Percentiles rank a stretch among this genome's conserved stretches.
phyloP scores from a whole-genome alignment of 2,113 vertebrate genomes.

The Poecile atricapillus region DNA sequence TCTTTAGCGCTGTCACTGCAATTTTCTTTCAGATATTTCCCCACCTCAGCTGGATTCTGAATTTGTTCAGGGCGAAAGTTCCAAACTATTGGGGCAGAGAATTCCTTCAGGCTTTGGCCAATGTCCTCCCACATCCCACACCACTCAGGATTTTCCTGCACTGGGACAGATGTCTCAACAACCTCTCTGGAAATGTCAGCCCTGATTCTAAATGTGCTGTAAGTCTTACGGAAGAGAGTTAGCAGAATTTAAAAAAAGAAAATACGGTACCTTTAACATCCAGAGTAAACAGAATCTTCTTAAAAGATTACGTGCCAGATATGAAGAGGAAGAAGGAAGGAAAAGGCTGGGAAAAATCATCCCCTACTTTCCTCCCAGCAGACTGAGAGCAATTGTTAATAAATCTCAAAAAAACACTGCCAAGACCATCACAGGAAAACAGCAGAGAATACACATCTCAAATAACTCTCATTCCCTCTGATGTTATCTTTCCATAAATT shows the following conservation, averaged over 20 bases:
- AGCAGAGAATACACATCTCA: not conserved
- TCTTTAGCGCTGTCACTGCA: not conserved
- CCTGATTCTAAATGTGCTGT: not conserved
- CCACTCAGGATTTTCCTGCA: not conserved
- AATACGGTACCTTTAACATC: not conserved
- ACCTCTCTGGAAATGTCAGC: not conserved
- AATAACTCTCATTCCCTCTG: not conserved
- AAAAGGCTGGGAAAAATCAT: not conserved
- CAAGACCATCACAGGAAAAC: not conserved
- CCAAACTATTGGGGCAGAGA: not conserved
- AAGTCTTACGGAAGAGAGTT: not conserved
- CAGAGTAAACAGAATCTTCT: not conserved
- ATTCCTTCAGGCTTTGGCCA: not conserved
- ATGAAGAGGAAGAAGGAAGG: not conserved
- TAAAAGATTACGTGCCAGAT: not conserved
- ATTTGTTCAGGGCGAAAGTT: not conserved
- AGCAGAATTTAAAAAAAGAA: not conserved
- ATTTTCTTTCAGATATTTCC: not conserved
- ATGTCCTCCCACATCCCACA: not conserved
- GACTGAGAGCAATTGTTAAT: not conserved
- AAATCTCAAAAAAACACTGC: not conserved
- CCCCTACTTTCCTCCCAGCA: not conserved
- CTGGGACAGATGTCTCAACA: not conserved
- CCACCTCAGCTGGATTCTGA: not conserved
- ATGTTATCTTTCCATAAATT: not conserved